Base-by-base conservation (phyloP, 1,140 invertebrate species). In the Acromyrmex echinatior region DNA sequence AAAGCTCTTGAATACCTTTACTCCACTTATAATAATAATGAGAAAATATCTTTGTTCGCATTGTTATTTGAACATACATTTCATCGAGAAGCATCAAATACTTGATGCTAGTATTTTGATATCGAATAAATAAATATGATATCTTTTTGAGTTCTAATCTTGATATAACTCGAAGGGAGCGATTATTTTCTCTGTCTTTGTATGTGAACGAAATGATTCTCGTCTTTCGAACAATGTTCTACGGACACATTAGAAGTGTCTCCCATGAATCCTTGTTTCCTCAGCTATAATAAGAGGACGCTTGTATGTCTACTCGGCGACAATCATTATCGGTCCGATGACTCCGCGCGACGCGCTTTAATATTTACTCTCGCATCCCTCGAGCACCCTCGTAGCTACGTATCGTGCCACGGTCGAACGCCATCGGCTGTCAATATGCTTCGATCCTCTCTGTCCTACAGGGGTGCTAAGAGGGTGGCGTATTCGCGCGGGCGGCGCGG, bases 351-450 rank as follows among this genome's bases (percentile, higher is more conserved):
- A 86, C 84, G 90, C 89, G 91, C 88, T 92, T 93, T 93, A 93
- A 94, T 95, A 94, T 94, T 94, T 94, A 94, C 93, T 91, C 93
- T 94, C 93, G 88, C 90, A 92, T 93, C 87, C 79, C 88, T 92
- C 85, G 88, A 93, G 90, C 73, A 91, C 90, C 88, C 90, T 93
- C 81, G 89, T 68, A 65, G 51, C 56, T 91, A 90, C 89, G 90
- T 92, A 92, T 92, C 91, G 80, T 86, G 86, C 81, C 77, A 91
- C 89, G 90, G 82, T 92, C 85, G 93, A 94, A 93, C 94, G 89
- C 89, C 91, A 91, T 92, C 91, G 68, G 88, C 86, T 89, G 93
- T 95, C 94, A 94, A 94, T 95, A 94, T 94, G 93, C 87, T 94
- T 92, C 93, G 94, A 94, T 93, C 91, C 78, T 88, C 53, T 78